Evolutionary conservation across 2,797 vertebrate species (phyloP), one percentile per base, ranked within the genome.

Genomic region (Apogon talboti): DNA sequence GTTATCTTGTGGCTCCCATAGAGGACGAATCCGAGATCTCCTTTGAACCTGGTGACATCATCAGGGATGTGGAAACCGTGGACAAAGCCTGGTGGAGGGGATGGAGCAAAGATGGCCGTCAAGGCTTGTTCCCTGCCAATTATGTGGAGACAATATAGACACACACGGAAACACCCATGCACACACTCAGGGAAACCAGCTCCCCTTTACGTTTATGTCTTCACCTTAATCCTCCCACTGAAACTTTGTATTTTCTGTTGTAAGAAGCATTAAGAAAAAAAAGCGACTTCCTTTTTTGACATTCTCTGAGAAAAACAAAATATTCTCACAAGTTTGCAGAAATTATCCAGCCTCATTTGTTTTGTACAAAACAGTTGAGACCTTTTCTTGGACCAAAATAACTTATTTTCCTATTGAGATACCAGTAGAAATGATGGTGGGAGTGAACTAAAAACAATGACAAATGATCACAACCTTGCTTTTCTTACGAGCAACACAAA

Each of bases 11-110:
- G 71, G 55, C 78, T 87, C 79, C 70, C 76, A 76, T 88, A 95
- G 93, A 94, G 84, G 93, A 94, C 28, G 94, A 94, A 56, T 91
- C 90, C 0, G 93, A 94, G 90, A 91, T 95, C 82, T 93, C 93
- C 62, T 92, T 94, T 79, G 92, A 94, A 81, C 92, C 92, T 0
- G 93, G 92, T 66, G 93, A 95, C 91, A 93, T 94, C 90, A 94
- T 94, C 77, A 87, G 77, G 45, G 89, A 92, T 13, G 92, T 95
- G 87, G 93, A 94, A 66, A 92, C 89, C 0, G 88, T 94, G 80
- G 92, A 94, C 87, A 93, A 93, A 87, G 90, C 92, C 73, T 94
- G 93, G 93, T 95, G 93, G 93, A 93, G 90, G 64, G 94, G 94
- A 9, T 92, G 79, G 90, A 92, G 89, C 87, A 91, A 94, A 92